Evolutionary conservation across 2,113 vertebrate genomes (phyloP).

Genomic region (Apus apus): DNA sequence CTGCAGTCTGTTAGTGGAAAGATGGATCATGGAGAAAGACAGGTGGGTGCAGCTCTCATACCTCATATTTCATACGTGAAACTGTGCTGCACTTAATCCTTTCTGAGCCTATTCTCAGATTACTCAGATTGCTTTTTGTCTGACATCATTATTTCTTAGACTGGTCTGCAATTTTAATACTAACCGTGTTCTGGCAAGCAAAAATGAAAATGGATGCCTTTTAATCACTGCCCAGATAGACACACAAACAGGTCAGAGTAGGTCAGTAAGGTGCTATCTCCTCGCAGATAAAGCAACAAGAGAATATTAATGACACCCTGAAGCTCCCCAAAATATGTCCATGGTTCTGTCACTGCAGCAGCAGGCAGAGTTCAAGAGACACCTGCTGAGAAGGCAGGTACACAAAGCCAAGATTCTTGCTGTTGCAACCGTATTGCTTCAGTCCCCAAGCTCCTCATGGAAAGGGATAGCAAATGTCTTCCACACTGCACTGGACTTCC

Average conservation of each 20-base stretch:
- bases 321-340: background rate
- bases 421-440: background rate
- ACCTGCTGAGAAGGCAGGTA: background rate
- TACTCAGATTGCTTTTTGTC: background rate
- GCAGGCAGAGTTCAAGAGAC: background rate
- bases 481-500: background rate
- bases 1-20: background rate
- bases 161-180: background rate
- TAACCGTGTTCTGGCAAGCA: background rate
- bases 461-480: background rate
- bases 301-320: background rate
- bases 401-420: background rate
- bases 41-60: background rate
- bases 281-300: background rate
- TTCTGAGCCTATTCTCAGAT: background rate
- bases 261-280: background rate
- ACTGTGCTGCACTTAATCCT: background rate
- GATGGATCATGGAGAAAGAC: background rate
- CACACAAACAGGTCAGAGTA: background rate
- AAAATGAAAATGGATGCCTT: conserved; percentile 12
- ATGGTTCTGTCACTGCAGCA: fast-evolving
- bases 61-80: background rate
- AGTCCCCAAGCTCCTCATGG: background rate
- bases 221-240: background rate
- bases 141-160: background rate